A percentile compares a stretch with the other conserved stretches of the same genome.
Evolutionary conservation across 2,797 vertebrate species (phyloP).

Genomic region (Diglossa cyanea): DNA sequence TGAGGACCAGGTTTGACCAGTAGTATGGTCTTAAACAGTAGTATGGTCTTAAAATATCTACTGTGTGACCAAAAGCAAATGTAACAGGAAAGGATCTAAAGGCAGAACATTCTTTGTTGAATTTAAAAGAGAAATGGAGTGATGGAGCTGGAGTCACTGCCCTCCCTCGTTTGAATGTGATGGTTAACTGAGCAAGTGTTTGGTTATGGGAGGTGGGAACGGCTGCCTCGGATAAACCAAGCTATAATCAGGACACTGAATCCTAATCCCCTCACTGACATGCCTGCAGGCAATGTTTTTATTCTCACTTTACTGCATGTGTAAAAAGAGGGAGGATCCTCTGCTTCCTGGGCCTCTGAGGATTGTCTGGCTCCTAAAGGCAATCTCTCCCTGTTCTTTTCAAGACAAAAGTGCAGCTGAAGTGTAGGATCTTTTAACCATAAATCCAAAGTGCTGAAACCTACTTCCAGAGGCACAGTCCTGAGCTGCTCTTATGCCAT

Average conservation of each 20-base stretch:
- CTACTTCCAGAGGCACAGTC: not conserved
- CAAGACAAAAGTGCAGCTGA: not conserved
- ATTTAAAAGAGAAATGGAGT: not conserved
- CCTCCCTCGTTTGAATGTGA: not conserved
- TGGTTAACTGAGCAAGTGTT: not conserved
- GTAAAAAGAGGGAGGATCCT: not conserved
- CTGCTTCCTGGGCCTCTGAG: not conserved
- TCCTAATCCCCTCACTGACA: constrained; percentile 22
- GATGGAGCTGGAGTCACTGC: not conserved
- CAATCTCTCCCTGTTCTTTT: not conserved
- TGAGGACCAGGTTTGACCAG: not conserved
- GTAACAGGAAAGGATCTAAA: not conserved
- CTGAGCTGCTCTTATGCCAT: not conserved
- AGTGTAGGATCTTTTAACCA: not conserved
- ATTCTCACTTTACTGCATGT: constrained; percentile 7
- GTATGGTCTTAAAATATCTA: not conserved
- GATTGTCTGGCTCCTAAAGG: not conserved
- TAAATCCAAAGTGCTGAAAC: not conserved
- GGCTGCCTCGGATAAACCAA: not conserved
- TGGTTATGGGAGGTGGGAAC: not conserved
- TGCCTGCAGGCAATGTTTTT: constrained; percentile 43
- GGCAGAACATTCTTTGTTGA: not conserved
- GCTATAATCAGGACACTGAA: not conserved
- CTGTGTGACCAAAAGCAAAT: not conserved
- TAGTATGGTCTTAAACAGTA: not conserved